phyloP scores from a whole-genome alignment of 2,797 vertebrate genomes.

The Pseudomugil tenellus region DNA sequence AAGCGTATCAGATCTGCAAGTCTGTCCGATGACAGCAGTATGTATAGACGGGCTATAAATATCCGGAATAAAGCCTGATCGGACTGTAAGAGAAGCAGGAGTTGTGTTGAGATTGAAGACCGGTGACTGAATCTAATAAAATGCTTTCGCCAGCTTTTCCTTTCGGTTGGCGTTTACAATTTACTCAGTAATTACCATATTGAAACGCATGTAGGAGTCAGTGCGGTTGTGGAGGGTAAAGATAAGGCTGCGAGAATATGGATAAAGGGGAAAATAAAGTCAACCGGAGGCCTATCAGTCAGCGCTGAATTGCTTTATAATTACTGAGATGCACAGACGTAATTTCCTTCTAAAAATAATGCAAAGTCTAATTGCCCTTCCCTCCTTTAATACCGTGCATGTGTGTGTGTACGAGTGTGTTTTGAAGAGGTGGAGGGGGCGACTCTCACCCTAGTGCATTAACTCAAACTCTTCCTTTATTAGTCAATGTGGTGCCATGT shows the following conservation, averaged over 20 bases:
- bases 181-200: constrained; percentile 78
- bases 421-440: neutral
- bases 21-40: constrained; percentile 60
- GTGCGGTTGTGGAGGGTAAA: constrained; percentile 68
- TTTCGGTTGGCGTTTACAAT: constrained; percentile 73
- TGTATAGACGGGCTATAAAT: constrained; percentile 72
- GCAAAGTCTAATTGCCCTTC: constrained; percentile 67
- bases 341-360: constrained; percentile 77
- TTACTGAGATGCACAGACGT: constrained; percentile 75
- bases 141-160: constrained; percentile 70
- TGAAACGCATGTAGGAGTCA: constrained; percentile 79
- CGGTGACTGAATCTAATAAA: constrained; percentile 71
- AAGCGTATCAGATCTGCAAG: constrained; percentile 48
- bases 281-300: constrained; percentile 77
- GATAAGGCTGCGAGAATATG: constrained; percentile 70
- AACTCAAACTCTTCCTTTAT: constrained; percentile 66
- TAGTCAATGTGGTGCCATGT: constrained; percentile 60
- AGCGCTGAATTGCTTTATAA: constrained; percentile 77
- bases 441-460: constrained; percentile 34
- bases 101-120: constrained; percentile 65
- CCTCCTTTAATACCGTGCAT: constrained; percentile 30
- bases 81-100: constrained; percentile 55
- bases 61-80: constrained; percentile 70
- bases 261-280: constrained; percentile 29
- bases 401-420: neutral